Evolutionary conservation across 1,140 invertebrate genomes (phyloP), one percentile per base, ranked within the genome.

Genomic region (Heliconius hermathena): DNA sequence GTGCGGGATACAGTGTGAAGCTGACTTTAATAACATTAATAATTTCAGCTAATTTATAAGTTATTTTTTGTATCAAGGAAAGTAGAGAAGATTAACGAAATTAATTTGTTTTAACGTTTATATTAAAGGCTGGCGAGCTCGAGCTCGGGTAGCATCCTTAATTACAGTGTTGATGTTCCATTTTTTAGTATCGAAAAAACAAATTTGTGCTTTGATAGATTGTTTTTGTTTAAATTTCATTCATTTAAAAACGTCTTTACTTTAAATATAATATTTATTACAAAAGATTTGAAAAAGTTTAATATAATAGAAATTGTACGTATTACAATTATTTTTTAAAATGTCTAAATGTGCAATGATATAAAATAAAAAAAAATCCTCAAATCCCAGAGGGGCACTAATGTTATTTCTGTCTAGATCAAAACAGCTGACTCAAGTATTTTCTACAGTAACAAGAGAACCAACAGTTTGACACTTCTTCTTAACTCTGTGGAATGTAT

Each of bases 51-150:
- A 66, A 66, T 66, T 66, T 66, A 16, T 11, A 29, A 66, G 13
- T 16, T 66, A 26, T 66, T 29, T 66, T 66, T 16, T 66, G 60
- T 66, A 22, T 66, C 60, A 66, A 66, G 26, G 60, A 66, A 66
- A 66, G 60, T 66, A 16, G 26, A 66, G 26, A n/a, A 66, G 60
- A 66, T 66, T 66, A 66, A 29, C 26, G 60, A 66, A 66, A 66
- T 66, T 66, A 66, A 66, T 66, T 66, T 66, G 26, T 66, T 66
- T 29, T 66, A 66, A 26, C 60, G 60, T 66, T 66, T 66, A 66
- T 66, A 66, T 66, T 66, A 29, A 66, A 66, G 60, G 60, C 60
- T 29, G 26, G 60, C 60, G 60, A 29, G 60, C 60, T 66, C 26
- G 16, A 8, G 16, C 73, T 74, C 73, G 49, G 49, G 36, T 54